Evolutionary conservation across 2,797 vertebrate genomes (phyloP).

Genomic region (Pampus argenteus): DNA sequence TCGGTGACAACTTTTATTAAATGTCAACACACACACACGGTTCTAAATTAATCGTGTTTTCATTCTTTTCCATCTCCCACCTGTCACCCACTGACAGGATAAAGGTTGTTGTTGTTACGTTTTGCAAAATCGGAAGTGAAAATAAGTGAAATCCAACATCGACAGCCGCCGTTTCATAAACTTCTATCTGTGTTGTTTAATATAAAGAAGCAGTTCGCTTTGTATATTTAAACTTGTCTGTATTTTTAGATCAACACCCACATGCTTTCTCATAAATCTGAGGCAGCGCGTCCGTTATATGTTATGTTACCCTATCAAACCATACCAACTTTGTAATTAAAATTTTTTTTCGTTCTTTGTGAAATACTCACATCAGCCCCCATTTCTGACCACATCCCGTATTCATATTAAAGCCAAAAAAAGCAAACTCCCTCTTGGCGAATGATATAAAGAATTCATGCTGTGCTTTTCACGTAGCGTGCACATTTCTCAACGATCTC

Average conservation of each 20-base stretch:
- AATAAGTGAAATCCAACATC: neutral
- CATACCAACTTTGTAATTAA: conserved; percentile 27
- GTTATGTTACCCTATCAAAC: neutral
- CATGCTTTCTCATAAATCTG: conserved; percentile 8
- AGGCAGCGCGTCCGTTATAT: neutral
- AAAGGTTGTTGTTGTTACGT: conserved; percentile 32
- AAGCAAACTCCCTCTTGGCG: conserved; percentile 29
- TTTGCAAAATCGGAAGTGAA: neutral
- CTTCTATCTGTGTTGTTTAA: neutral
- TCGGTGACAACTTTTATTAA: conserved; percentile 58
- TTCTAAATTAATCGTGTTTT: conserved; percentile 72
- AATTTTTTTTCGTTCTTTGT: conserved; percentile 21
- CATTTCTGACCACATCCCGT: conserved; percentile 42
- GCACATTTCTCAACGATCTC: conserved; percentile 54
- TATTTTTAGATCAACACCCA: conserved; percentile 37
- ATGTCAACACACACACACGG: conserved; percentile 34
- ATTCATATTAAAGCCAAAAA: conserved; percentile 28
- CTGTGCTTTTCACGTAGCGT: conserved; percentile 71
- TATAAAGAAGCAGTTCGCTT: conserved; percentile 8
- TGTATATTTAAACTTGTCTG: conserved; percentile 5
- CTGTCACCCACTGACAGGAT: conserved; percentile 39
- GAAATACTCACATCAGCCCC: conserved; percentile 7
- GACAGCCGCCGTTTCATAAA: conserved; percentile 4
- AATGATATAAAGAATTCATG: conserved; percentile 64
- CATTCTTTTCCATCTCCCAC: conserved; percentile 58